Conservation (phyloP, 2,797 vertebrate genomes). For the Sebastolobus altivelis region DNA sequence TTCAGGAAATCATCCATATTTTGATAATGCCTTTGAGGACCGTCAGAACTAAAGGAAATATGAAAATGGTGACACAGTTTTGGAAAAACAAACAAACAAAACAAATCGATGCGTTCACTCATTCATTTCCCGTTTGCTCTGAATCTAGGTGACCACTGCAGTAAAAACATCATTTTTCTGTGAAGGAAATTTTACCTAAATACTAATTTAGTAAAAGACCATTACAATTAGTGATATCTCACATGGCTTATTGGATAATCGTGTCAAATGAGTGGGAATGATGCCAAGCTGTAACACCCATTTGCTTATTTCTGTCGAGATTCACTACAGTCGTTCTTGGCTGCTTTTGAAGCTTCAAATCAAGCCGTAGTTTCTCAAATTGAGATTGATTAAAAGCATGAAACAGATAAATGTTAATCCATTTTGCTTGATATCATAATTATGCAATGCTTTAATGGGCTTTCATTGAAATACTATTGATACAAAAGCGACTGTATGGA, state of each 20-base stretch:
- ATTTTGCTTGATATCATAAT: conserved; percentile 15
- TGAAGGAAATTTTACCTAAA: not conserved
- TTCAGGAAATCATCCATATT: conserved; percentile 7
- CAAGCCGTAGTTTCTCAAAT: not conserved
- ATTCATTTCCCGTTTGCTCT: conserved; percentile 19
- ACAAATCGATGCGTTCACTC: conserved; percentile 23
- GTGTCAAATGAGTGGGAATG: not conserved
- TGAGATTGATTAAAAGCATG: not conserved
- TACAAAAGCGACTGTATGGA: not conserved
- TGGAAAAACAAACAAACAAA: conserved; percentile 26
- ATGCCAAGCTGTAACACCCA: not conserved
- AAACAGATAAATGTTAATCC: conserved; percentile 16
- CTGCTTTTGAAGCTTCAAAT: conserved; percentile 13
- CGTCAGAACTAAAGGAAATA: conserved; percentile 28
- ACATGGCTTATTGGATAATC: conserved; percentile 19
- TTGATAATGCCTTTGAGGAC: conserved; percentile 11
- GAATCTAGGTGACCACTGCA: conserved; percentile 7
- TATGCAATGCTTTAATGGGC: not conserved
- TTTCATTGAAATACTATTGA: not conserved
- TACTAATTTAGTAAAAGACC: conserved; percentile 9
- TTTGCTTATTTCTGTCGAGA: not conserved
- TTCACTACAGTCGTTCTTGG: not conserved
- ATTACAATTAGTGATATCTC: conserved; percentile 24
- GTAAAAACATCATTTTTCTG: not conserved
- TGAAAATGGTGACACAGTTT: conserved; percentile 31